Evolutionary conservation across 2,797 vertebrate genomes (phyloP), one percentile per base, ranked within the genome.

Genomic region (Oreortyx pictus): DNA sequence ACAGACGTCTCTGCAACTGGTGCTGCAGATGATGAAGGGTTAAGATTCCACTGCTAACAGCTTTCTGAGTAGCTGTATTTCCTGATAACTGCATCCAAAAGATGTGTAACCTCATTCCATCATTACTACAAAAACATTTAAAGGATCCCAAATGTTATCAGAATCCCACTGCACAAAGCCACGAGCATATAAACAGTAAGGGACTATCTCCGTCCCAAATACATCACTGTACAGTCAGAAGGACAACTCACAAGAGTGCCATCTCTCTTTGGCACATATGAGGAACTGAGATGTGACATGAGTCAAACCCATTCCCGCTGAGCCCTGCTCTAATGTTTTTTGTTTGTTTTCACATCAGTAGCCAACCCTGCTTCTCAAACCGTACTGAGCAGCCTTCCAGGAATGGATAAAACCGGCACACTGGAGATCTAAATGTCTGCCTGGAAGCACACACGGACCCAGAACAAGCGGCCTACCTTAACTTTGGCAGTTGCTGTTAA

Each of bases 401-500:
- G 43, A 11, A 41, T 0, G 0, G 33, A 33, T 6, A 60, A 81
- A 72, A 43, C 3, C 20, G 47, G 31, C 14, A 67, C 11, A 3
- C 20, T 3, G 2, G 64, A 75, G 25, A 49, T 15, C 16, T 31
- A 35, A 66, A 64, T 1, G 19, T 27, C 25, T 47, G 27, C 37
- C 66, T 66, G 47, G 39, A 77, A 62, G 27, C 37, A 24, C 0
- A 2, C 11, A 24, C 8, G 0, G 2, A 17, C 60, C n/a, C 59
- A 46, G 24, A 70, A 35, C 8, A 31, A n/a, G 62, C 14, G 49
- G 50, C 74, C 71, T 93, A 99, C 99, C 98, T 99, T 99, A 91
- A 99, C 98, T 97, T 99, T 99, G 89, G 99, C 98, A 3, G 99
- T 99, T 33, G 99, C 99, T 35, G 99, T 99, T 31, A 99, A 97